Evolutionary conservation across 92 coral and sea anemone genomes (phyloP).

Genomic region (Muricea muricata): DNA sequence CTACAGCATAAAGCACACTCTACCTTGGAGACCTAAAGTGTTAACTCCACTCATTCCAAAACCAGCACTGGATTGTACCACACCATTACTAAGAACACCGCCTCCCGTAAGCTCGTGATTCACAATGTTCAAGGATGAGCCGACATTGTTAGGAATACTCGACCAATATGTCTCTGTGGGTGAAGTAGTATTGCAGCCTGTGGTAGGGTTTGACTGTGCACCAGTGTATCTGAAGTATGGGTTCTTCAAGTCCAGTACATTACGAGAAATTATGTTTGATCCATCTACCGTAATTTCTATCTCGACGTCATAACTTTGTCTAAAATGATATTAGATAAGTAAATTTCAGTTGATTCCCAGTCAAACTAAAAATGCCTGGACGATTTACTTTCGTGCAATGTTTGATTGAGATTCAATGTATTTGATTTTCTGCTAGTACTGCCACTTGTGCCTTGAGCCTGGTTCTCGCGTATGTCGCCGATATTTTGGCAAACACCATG

Average conservation of each 20-base stretch:
- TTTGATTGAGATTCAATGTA: too few relatives aligned
- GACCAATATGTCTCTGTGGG: conserved; percentile 97
- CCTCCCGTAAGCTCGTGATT: conserved; percentile 27
- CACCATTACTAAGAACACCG: conserved; percentile 41
- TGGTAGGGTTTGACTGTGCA: conserved; percentile 75
- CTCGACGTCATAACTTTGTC: conserved; percentile 98
- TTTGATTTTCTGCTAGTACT: too few relatives aligned
- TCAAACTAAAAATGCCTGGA: too few relatives aligned
- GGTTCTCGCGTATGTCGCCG: too few relatives aligned
- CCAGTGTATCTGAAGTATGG: conserved; percentile 98
- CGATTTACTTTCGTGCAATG: too few relatives aligned
- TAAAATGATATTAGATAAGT: neutral
- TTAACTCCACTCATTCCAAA: conserved; percentile 29
- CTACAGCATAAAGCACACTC: too few relatives aligned
- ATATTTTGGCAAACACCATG: too few relatives aligned
- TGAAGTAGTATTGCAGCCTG: conserved; percentile 84
- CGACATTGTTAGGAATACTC: conserved; percentile 42
- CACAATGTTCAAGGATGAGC: conserved; percentile 17
- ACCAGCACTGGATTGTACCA: conserved; percentile 8
- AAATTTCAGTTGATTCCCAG: too few relatives aligned
- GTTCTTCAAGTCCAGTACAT: conserved; percentile 87
- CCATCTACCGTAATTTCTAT: conserved; percentile 84
- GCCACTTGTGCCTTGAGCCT: too few relatives aligned
- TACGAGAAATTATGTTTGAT: conserved; percentile 75
- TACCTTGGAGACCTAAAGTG: conserved; percentile 34